phyloP scores from a whole-genome alignment of 2,113 vertebrate species.

The Felis chaus region DNA sequence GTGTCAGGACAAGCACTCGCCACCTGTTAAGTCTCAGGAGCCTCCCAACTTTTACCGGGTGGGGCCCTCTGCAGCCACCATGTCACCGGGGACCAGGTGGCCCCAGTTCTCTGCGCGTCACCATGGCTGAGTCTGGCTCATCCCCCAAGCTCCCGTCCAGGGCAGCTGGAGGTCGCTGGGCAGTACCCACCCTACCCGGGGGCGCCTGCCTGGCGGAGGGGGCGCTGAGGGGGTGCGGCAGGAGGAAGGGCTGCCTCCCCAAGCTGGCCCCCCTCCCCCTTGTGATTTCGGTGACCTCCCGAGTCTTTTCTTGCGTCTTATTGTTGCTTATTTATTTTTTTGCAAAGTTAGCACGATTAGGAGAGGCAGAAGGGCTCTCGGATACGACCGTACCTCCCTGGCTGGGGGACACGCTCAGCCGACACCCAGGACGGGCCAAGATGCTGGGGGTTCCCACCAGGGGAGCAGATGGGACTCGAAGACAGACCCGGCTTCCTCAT shows the following conservation, averaged over 20 bases:
- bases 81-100: rapidly evolving
- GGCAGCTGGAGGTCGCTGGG: not conserved
- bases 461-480: not conserved
- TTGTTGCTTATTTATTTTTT: not conserved
- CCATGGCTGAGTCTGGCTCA: not conserved
- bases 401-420: not conserved
- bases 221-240: not conserved
- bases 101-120: rapidly evolving
- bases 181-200: not conserved
- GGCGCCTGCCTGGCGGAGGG: not conserved
- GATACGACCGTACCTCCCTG: not conserved
- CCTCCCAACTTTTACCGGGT: rapidly evolving
- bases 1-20: not conserved
- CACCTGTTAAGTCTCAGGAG: rapidly evolving
- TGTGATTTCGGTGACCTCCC: not conserved
- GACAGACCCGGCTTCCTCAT: not conserved
- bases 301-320: not conserved
- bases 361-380: not conserved
- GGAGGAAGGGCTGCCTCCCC: not conserved
- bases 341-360: not conserved
- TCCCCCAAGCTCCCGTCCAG: not conserved
- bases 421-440: not conserved
- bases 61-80: rapidly evolving
- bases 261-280: not conserved
- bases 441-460: rapidly evolving